A percentile compares a stretch with the other conserved stretches of the same genome.
phyloP scores from a whole-genome alignment of 64 coral and sea anemone species.

The Montipora foliosa region DNA sequence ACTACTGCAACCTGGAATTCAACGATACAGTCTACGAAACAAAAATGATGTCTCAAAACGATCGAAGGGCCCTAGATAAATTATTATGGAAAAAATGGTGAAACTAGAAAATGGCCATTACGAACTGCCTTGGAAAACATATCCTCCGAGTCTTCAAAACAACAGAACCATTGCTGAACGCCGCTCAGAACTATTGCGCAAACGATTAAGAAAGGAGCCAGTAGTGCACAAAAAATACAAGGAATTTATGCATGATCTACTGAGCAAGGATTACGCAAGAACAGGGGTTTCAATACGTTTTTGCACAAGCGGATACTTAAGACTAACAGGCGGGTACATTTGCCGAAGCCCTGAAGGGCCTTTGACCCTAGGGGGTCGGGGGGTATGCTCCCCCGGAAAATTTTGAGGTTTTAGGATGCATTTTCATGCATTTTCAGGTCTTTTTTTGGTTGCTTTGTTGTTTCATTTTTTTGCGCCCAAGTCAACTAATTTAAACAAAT shows the following conservation, averaged over 20 bases:
- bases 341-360: no score
- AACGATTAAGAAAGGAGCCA: constrained; percentile 20
- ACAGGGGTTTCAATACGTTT: no score
- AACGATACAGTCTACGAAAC: background rate
- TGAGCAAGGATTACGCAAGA: constrained; percentile 19
- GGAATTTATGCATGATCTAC: constrained; percentile 10
- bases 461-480: constrained; percentile 4
- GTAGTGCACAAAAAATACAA: constrained; percentile 19
- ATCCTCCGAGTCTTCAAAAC: constrained; percentile 8
- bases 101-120: constrained; percentile 65
- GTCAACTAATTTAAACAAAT: constrained; percentile 12
- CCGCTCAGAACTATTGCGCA: constrained; percentile 4
- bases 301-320: no score
- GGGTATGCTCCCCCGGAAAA: no score
- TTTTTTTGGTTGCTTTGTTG: constrained; percentile 4
- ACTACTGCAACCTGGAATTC: background rate
- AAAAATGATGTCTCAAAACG: constrained; percentile 35
- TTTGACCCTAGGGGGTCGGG: no score
- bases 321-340: no score
- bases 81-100: constrained; percentile 14
- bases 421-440: no score
- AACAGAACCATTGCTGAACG: constrained; percentile 43
- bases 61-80: constrained; percentile 11
- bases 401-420: no score
- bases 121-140: constrained; percentile 38